phyloP scores from a whole-genome alignment of 1,140 invertebrate species.

The Delia radicum region DNA sequence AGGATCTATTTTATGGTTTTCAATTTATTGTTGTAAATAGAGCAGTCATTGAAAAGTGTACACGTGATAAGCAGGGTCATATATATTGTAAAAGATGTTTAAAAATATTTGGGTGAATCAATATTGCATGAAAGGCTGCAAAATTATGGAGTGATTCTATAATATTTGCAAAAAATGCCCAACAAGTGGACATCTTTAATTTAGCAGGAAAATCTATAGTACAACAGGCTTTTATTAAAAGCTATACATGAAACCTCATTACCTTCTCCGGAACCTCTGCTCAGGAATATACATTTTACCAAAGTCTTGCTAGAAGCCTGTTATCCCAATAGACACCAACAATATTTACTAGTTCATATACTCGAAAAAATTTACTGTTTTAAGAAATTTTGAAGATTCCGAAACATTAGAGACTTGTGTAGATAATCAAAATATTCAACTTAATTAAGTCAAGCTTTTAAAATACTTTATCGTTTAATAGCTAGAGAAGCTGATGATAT shows the following conservation, averaged over 20 bases:
- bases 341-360: conserved; percentile 42
- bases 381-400: conserved; percentile 30
- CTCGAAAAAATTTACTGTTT: conserved; percentile 42
- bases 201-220: background rate
- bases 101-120: conserved; percentile 33
- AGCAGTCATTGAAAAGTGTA: background rate
- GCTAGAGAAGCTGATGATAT: background rate
- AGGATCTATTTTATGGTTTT: conserved; percentile 44
- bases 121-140: conserved; percentile 35
- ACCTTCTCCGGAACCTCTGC: background rate
- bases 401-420: background rate
- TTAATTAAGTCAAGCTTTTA: conserved; percentile 20
- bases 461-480: conserved; percentile 25
- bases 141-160: conserved; percentile 46
- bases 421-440: background rate
- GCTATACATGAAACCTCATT: conserved; percentile 19
- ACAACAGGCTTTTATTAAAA: conserved; percentile 34
- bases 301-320: conserved; percentile 26
- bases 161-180: conserved; percentile 20
- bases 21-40: conserved; percentile 41
- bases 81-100: conserved; percentile 45
- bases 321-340: conserved; percentile 34
- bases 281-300: conserved; percentile 20
- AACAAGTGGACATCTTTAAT: background rate
- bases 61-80: conserved; percentile 30